Evolutionary conservation across 2,888 invertebrate species (phyloP), one percentile per base, ranked within the genome.

Genomic region (Lasioglossum pauxillum): DNA sequence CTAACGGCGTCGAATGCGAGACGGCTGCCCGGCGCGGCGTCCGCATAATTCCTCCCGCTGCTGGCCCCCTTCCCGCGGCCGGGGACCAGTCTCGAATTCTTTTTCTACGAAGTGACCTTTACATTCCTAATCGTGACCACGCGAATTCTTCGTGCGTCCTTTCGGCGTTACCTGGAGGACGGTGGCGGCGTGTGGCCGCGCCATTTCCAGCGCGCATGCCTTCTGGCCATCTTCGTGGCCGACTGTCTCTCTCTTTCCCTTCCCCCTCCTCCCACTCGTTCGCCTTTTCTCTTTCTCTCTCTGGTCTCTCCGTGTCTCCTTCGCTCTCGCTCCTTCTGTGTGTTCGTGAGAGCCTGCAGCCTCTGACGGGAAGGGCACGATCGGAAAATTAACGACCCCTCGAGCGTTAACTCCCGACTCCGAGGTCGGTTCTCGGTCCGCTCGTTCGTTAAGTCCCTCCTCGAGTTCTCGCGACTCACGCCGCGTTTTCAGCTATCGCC

Each of bases 311-410:
- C 12, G 12, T 27, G 60, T 7, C 27, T 67, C 31, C 14, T 16
- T 10, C 67, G 8, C 35, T 5, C 35, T 35, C 31, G 31, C 67
- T 49, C 35, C 35, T 38, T 71, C 69, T 41, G 23, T 38, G 69
- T 46, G 41, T 64, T 76, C 76, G 53, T 64, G 84, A 84, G 84
- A 84, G 84, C 82, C 90, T 83, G 85, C 90, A 87, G 86, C 85
- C 89, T 95, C 94, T 91, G 87, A 88, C 90, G 91, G 90, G 90
- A 91, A 91, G 90, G 92, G 91, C 92, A 89, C 92, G 93, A 93
- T 92, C 92, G 93, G 92, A 92, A 93, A 93, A 93, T 93, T 93
- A 93, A 93, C 93, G 93, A 93, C 91, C 90, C 92, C 92, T 93
- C 92, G 92, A 90, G 89, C 91, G 91, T 91, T 91, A 91, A 91